Conservation (phyloP, 2,888 invertebrate genomes). For the Agrilus mali region DNA sequence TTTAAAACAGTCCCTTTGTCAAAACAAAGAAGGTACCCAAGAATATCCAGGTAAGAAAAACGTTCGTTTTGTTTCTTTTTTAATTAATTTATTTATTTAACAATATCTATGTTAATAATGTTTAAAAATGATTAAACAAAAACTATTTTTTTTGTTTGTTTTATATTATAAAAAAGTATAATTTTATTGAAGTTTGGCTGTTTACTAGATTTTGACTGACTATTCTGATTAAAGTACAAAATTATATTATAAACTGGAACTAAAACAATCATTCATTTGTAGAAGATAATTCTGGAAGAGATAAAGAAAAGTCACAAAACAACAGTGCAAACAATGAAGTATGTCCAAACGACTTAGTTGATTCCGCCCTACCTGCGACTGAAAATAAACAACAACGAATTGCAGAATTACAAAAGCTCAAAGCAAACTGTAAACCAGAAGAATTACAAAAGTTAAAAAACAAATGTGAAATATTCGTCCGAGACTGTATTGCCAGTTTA, state of each 20-base stretch:
- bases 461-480: slow-evolving; percentile 49
- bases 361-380: slow-evolving; percentile 54
- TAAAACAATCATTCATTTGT: slow-evolving; percentile 6
- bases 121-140: too few species aligned
- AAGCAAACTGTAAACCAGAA: slow-evolving; percentile 70
- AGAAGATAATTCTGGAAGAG: slow-evolving; percentile 20
- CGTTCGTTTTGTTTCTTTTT: too few species aligned
- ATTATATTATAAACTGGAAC: too few species aligned
- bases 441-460: slow-evolving; percentile 58
- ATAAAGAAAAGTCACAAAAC: slow-evolving; percentile 28
- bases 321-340: slow-evolving; percentile 28
- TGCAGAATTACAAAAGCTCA: slow-evolving; percentile 56
- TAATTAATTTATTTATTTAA: too few species aligned
- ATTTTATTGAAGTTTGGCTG: too few species aligned
- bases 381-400: slow-evolving; percentile 54
- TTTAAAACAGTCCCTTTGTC: slow-evolving; percentile 22
- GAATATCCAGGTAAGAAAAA: slow-evolving; percentile 4
- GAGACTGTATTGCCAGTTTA: slow-evolving; percentile 72
- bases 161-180: too few species aligned
- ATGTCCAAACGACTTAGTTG: slow-evolving; percentile 53
- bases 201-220: too few species aligned
- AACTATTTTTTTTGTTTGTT: too few species aligned
- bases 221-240: too few species aligned
- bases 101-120: too few species aligned
- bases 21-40: slow-evolving; percentile 26